Conservation (phyloP, 2,113 vertebrate species). For the Pristiophorus japonicus region DNA sequence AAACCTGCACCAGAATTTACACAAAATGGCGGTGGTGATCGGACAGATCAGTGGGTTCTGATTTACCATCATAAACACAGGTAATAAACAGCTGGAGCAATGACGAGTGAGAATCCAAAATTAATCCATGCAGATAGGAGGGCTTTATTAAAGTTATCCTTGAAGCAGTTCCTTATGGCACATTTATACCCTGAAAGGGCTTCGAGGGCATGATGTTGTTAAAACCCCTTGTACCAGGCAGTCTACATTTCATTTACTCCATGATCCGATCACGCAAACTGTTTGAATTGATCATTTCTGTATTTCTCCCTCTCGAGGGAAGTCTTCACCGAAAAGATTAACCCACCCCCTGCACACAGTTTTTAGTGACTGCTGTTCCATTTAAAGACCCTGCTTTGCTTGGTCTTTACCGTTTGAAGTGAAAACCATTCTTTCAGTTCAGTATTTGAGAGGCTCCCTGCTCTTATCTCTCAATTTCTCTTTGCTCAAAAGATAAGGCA, state of each 20-base stretch:
- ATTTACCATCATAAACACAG: not conserved
- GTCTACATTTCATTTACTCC: not conserved
- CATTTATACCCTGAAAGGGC: not conserved
- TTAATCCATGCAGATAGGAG: not conserved
- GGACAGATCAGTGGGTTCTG: not conserved
- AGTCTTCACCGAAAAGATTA: not conserved
- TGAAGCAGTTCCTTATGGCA: not conserved
- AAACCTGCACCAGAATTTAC: not conserved
- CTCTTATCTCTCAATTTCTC: not conserved
- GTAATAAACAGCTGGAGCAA: not conserved
- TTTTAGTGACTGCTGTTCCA: not conserved
- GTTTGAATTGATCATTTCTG: not conserved
- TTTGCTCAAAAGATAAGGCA: constrained; percentile 13
- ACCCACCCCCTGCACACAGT: not conserved
- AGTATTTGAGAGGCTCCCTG: not conserved
- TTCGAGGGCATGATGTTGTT: not conserved
- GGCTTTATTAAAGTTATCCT: not conserved
- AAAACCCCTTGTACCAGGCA: not conserved
- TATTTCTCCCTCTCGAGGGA: not conserved
- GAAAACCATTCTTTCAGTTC: not conserved
- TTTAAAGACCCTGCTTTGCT: not conserved
- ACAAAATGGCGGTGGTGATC: not conserved
- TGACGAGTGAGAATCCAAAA: not conserved
- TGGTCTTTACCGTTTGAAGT: not conserved
- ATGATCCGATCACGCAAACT: not conserved